Conservation (phyloP, 1,140 invertebrate species). For the Cydia pomonella region DNA sequence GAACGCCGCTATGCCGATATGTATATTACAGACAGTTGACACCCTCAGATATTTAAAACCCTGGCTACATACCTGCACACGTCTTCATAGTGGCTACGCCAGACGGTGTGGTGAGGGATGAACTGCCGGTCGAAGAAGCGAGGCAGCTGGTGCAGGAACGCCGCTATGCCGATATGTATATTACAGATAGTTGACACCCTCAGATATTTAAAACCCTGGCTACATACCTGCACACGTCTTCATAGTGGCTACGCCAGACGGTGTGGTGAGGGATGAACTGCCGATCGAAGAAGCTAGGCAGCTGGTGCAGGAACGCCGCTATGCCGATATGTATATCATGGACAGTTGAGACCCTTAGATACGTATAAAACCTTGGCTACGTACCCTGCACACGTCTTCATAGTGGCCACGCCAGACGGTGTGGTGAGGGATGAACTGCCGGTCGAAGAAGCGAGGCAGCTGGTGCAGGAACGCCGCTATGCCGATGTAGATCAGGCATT, state of each 20-base stretch:
- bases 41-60: no score
- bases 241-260: constrained; percentile 84
- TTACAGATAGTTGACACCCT: no score
- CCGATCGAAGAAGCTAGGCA: constrained; percentile 88
- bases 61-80: constrained; percentile 79
- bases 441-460: constrained; percentile 89
- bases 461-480: constrained; percentile 89
- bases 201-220: neutral
- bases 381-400: constrained; percentile 82
- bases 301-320: constrained; percentile 67
- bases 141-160: constrained; percentile 87
- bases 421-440: constrained; percentile 76
- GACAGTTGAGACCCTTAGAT: no score
- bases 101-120: constrained; percentile 81
- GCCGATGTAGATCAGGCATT: constrained; percentile 88
- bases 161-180: no score
- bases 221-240: constrained; percentile 81
- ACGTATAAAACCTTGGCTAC: neutral
- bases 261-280: constrained; percentile 80
- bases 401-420: constrained; percentile 84
- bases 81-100: constrained; percentile 83
- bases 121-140: constrained; percentile 87
- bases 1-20: constrained; percentile 43
- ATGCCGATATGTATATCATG: no score
- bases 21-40: no score